phyloP scores from a whole-genome alignment of 2,888 invertebrate species.

The Synergus itoensis region DNA sequence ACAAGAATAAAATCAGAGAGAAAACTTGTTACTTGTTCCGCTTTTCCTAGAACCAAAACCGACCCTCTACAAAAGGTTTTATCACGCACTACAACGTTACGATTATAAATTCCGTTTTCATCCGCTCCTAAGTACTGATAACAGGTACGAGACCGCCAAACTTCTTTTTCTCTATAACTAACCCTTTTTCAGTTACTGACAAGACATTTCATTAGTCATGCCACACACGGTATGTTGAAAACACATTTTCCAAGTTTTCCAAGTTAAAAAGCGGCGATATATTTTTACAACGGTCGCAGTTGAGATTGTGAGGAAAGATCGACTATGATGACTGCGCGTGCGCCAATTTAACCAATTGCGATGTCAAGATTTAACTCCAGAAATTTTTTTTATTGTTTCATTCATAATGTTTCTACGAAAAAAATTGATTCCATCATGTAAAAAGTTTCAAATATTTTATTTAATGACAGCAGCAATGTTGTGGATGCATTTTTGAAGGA shows the following conservation, averaged over 20 bases:
- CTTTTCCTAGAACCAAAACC: not conserved
- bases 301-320: not conserved
- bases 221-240: constrained; percentile 21
- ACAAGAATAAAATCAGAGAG: not conserved
- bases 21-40: constrained; percentile 21
- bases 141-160: not conserved
- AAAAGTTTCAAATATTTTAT: too few relatives aligned
- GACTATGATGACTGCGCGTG: not conserved
- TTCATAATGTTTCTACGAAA: too few relatives aligned
- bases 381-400: not conserved
- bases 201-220: constrained; percentile 31
- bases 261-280: constrained; percentile 36
- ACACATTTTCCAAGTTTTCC: constrained; percentile 33
- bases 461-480: too few relatives aligned
- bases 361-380: not conserved
- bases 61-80: constrained; percentile 41
- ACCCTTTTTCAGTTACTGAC: constrained; percentile 9
- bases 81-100: constrained; percentile 43
- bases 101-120: constrained; percentile 49
- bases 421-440: too few relatives aligned
- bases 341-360: not conserved
- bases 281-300: constrained; percentile 31
- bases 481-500: too few relatives aligned
- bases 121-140: constrained; percentile 15
- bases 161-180: constrained; percentile 9